Conservation (phyloP, 2,888 invertebrate species). For the Digitonthophagus gazella region DNA sequence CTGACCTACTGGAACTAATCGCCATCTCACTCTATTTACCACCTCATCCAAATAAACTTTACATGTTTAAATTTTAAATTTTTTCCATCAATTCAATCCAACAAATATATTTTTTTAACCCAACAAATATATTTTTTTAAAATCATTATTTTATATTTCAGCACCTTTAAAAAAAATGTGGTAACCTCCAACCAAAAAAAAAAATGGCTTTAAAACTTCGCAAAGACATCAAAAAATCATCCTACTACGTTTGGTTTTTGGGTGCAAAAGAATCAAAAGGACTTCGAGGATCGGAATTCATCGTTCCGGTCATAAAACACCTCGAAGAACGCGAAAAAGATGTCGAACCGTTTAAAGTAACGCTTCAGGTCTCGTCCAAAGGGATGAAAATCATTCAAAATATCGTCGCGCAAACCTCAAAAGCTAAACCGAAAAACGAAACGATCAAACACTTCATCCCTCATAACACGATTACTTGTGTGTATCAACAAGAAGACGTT, state of each 20-base stretch:
- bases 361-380: slow-evolving; percentile 86
- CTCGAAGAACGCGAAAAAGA: slow-evolving; percentile 81
- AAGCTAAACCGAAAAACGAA: slow-evolving; percentile 53
- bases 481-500: slow-evolving; percentile 86
- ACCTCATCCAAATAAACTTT: neutral
- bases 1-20: neutral
- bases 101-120: too few species aligned
- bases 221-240: slow-evolving; percentile 87
- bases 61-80: too few species aligned
- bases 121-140: too few species aligned
- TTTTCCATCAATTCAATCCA: too few species aligned
- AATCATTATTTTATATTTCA: neutral
- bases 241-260: slow-evolving; percentile 91
- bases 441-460: slow-evolving; percentile 93
- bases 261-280: slow-evolving; percentile 95
- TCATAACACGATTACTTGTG: slow-evolving; percentile 89
- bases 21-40: neutral
- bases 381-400: slow-evolving; percentile 93
- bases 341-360: slow-evolving; percentile 87
- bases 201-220: slow-evolving; percentile 77
- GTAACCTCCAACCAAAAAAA: too few species aligned
- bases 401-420: slow-evolving; percentile 45
- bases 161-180: too few species aligned
- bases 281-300: slow-evolving; percentile 79
- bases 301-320: slow-evolving; percentile 80